Base-by-base conservation (phyloP, 2,888 invertebrate genomes). In the Epiperipatus broadwayi region DNA sequence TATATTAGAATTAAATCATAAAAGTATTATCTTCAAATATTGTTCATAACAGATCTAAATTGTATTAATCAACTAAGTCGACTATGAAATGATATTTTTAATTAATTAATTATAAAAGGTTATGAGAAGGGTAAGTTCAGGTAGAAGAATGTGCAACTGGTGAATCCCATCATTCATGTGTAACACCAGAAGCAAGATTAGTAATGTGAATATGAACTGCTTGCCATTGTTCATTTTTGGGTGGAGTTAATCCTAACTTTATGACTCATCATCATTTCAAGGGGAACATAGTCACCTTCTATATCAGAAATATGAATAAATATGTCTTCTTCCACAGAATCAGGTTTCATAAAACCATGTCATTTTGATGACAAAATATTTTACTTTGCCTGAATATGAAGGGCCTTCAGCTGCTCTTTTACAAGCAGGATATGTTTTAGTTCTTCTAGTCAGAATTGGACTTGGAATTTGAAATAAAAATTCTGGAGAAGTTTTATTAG, bases 261-360 rank as follows among this genome's bases (percentile, higher is more conserved):
- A n/a, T n/a, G n/a, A n/a, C n/a, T n/a, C n/a, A n/a, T n/a, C n/a
- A n/a, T n/a, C n/a, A n/a, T n/a, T n/a, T 73, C 71, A 52, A 77
- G 64, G 35, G 85, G 85, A 15, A 84, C 76, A 62, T 71, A 83
- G 58, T 85, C 85, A 29, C 83, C 85, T 62, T 87, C 85, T 53
- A 87, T 73, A 54, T 85, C 85, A 21, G 84, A 85, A 53, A 85
- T 76, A 56, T 85, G 85, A 27, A 83, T 73, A 63, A 85, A 85
- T 44, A 83, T 60, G 52, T 75, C 75, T 47, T 74, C 72, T 19
- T 70, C 71, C 7, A 72, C 75, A 48, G 63, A 67, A 43, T 71
- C 69, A 3, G 78, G 76, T 18, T 66, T 68, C 40, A 85, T 74
- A 57, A 84, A 85, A 19, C 85, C 85, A 61, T 85, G 84, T 19